Conservation (phyloP, 2,797 vertebrate genomes). For the Sciurus carolinensis region DNA sequence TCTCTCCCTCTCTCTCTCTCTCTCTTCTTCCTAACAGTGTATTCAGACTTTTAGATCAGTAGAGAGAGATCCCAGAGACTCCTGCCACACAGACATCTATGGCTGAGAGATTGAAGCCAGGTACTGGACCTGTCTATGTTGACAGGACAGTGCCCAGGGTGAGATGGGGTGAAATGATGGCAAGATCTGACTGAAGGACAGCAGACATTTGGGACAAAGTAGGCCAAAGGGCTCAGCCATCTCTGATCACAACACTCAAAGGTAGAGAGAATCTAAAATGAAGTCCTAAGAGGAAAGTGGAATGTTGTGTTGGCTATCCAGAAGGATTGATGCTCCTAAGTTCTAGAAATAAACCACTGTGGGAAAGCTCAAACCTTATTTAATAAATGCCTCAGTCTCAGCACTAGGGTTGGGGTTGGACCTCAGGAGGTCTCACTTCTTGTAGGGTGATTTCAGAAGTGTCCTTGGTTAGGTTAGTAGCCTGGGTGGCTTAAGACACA, state of each 20-base stretch:
- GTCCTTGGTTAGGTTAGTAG: neutral
- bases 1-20: neutral
- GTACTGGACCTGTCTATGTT: neutral
- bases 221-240: neutral
- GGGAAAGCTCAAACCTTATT: neutral
- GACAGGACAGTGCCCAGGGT: neutral
- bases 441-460: conserved; percentile 23
- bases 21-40: neutral
- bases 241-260: neutral
- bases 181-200: neutral
- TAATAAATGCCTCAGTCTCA: neutral
- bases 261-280: neutral
- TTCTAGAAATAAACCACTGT: neutral
- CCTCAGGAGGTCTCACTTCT: neutral
- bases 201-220: neutral
- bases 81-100: neutral
- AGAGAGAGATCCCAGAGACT: neutral
- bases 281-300: neutral
- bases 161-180: neutral
- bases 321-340: neutral
- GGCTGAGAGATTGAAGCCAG: neutral
- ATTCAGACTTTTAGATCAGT: neutral
- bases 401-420: neutral
- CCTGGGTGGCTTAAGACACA: neutral
- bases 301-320: neutral